Conservation (phyloP, 2,113 vertebrate genomes). For the Climacteris rufus region DNA sequence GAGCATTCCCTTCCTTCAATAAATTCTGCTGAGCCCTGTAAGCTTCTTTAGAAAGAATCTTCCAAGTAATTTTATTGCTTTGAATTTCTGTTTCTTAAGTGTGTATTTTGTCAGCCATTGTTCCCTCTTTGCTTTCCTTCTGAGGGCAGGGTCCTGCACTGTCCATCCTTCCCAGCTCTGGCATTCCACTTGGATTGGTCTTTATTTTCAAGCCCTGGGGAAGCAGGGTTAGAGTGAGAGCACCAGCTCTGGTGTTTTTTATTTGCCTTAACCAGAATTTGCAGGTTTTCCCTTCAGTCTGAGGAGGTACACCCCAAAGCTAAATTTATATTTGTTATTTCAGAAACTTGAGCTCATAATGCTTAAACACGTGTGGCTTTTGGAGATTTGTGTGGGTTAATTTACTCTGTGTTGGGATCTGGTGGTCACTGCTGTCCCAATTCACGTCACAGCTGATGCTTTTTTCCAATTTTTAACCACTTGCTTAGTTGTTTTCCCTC, state of each 20-base stretch:
- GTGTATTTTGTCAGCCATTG: background rate
- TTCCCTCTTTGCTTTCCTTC: background rate
- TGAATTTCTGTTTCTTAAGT: background rate
- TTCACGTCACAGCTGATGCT: background rate
- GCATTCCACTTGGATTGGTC: fast-evolving
- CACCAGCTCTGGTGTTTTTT: background rate
- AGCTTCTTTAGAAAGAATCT: background rate
- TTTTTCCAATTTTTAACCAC: background rate
- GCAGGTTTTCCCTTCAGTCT: background rate
- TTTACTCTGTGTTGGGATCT: background rate
- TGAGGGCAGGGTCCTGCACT: background rate
- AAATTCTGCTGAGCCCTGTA: background rate
- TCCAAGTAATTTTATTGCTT: background rate
- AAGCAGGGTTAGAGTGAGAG: background rate
- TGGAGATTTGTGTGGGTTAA: background rate
- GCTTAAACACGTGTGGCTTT: conserved; percentile 40
- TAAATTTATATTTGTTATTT: conserved; percentile 36
- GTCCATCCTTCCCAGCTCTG: background rate
- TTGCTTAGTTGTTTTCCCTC: conserved; percentile 4
- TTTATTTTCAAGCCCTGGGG: background rate
- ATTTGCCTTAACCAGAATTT: background rate
- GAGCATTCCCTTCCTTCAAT: background rate
- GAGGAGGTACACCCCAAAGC: background rate
- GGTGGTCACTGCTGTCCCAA: background rate
- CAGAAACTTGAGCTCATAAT: conserved; percentile 30